A percentile compares a stretch with the other conserved stretches of the same genome.
Conservation (phyloP, 2,888 invertebrate genomes). For the Thymelicus lineola region DNA sequence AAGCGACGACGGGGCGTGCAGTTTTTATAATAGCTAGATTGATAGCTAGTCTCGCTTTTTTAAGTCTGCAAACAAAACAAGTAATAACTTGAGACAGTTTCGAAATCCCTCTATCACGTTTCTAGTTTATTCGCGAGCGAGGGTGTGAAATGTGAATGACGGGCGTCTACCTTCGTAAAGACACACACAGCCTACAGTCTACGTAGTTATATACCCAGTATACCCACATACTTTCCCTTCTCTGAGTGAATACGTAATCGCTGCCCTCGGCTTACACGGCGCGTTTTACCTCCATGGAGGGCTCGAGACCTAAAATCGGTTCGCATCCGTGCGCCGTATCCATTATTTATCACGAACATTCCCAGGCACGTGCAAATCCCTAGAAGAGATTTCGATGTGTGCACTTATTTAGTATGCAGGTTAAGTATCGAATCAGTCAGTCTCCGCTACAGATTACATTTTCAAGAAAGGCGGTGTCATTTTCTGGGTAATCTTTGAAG, state of each 20-base stretch:
- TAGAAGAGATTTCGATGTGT: constrained; percentile 32
- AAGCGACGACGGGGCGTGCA: constrained; percentile 6
- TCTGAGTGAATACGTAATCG: constrained; percentile 42
- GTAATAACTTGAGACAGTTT: constrained; percentile 32
- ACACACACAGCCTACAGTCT: not conserved
- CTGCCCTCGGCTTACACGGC: constrained; percentile 25
- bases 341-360: constrained; percentile 30
- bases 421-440: constrained; percentile 21
- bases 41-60: constrained; percentile 22
- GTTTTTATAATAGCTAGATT: constrained; percentile 9
- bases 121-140: constrained; percentile 31
- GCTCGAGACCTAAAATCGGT: constrained; percentile 23
- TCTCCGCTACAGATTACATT: constrained; percentile 20
- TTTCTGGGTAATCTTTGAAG: not conserved
- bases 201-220: not conserved
- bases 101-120: constrained; percentile 28
- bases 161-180: constrained; percentile 19
- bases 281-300: constrained; percentile 18
- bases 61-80: constrained; percentile 27
- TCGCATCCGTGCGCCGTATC: constrained; percentile 21
- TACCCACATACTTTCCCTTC: constrained; percentile 27
- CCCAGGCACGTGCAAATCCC: constrained; percentile 31
- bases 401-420: constrained; percentile 29
- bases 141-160: constrained; percentile 22
- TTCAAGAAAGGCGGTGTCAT: constrained; percentile 34